Evolutionary conservation across 2,888 invertebrate species (phyloP).

Genomic region (Drosophila tanythrix): DNA sequence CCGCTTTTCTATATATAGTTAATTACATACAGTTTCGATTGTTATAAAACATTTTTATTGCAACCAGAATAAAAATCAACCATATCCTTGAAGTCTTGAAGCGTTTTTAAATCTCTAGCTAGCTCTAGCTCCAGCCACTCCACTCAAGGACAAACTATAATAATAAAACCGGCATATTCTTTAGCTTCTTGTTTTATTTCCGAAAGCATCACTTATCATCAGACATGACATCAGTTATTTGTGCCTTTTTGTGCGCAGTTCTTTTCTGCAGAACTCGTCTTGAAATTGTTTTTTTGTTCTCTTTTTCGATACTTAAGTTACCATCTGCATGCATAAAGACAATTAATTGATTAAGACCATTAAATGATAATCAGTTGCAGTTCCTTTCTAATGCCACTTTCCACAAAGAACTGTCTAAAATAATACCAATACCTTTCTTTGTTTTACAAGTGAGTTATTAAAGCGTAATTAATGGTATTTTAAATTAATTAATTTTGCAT

Average conservation of each 20-base stretch:
- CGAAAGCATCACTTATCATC: background rate
- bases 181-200: conserved; percentile 3
- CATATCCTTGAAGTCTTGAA: conserved; percentile 28
- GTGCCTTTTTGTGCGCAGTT: conserved; percentile 25
- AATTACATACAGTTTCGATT: conserved; percentile 31
- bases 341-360: conserved; percentile 5
- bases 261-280: conserved; percentile 22
- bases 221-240: conserved; percentile 41
- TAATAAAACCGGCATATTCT: conserved; percentile 13
- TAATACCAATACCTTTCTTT: conserved; percentile 64
- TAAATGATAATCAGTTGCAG: conserved; percentile 34
- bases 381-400: conserved; percentile 45
- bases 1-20: conserved; percentile 38
- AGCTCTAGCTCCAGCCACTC: background rate
- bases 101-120: background rate
- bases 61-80: conserved; percentile 6
- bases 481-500: conserved; percentile 79
- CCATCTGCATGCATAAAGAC: conserved; percentile 17
- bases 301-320: background rate
- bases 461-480: conserved; percentile 74
- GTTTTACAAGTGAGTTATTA: conserved; percentile 69
- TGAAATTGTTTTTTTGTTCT: background rate
- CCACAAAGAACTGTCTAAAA: conserved; percentile 27
- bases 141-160: conserved; percentile 24
- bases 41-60: conserved; percentile 40